Evolutionary conservation across 2,113 vertebrate genomes (phyloP), one percentile per base, ranked within the genome.

Genomic region (Bubo bubo): DNA sequence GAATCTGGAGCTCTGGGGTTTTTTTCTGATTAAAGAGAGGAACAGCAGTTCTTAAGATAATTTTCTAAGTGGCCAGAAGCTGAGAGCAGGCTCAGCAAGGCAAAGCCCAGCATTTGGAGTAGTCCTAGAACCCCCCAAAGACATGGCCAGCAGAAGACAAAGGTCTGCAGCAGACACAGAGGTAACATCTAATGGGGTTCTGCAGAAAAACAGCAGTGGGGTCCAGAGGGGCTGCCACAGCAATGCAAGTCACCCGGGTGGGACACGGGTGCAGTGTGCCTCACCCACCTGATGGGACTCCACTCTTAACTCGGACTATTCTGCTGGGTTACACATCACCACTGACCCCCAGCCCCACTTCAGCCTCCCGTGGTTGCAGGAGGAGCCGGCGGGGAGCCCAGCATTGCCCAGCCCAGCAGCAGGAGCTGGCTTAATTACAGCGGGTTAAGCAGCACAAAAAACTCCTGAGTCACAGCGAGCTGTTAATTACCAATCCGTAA

Each of bases 401-500:
- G 66, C 11, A 6, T 10, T 8, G 24, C 86, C 59, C 82, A 82
- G 60, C 70, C 27, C 70, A 67, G 86, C 16, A 24, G 47, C 70
- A 94, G 72, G 32, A 86, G 43, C 27, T 2, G 3, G 60, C 45
- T 95, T 90, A 93, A 93, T 95, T 94, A 93, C 89, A 90, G 66
- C 4, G 2, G 60, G 55, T 89, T 93, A 74, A 92, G 68, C 68
- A 74, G 76, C 75, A 58, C 59, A 52, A 85, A 76, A 93, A 96
- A 93, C 88, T 92, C 91, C 76, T 72, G 92, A 90, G 91, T 94
- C 95, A 96, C 86, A 52, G 41, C 5, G 4, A 96, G 93, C 88
- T 93, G 82, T 96, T 97, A 97, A 97, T 97, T 97, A 96, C 93
- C 87, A 55, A 82, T n/a, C 74, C 1, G 5, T 94, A 96, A 97